A percentile compares a stretch with the other conserved stretches of the same genome.
phyloP scores from a whole-genome alignment of 2,888 invertebrate species.

The Listrodromus nycthemerus region DNA sequence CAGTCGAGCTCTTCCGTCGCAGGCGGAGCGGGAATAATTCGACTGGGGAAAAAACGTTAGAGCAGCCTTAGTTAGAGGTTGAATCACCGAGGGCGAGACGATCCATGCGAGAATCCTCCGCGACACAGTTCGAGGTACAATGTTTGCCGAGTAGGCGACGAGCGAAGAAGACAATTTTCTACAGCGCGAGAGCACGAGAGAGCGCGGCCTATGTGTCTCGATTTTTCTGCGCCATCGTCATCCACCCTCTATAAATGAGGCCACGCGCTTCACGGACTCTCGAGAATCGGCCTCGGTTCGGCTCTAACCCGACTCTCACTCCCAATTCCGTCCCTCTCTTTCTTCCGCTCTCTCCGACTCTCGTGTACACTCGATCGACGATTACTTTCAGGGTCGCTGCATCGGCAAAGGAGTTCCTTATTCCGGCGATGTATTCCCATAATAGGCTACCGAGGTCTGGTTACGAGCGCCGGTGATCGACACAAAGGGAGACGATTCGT shows the following conservation, averaged over 20 bases:
- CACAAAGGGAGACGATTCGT: background rate
- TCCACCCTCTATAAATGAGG: conserved; percentile 55
- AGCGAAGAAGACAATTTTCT: conserved; percentile 30
- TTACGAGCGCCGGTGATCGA: background rate
- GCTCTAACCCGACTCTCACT: conserved; percentile 25
- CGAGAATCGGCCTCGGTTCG: conserved; percentile 51
- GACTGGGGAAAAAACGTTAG: background rate
- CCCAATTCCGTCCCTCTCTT: conserved; percentile 21
- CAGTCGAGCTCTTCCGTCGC: conserved; percentile 20
- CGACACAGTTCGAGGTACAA: conserved; percentile 17
- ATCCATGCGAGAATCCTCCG: conserved; percentile 31
- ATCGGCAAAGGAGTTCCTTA: conserved; percentile 52
- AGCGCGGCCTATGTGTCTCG: conserved; percentile 1
- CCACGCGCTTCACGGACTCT: conserved; percentile 64
- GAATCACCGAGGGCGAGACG: background rate
- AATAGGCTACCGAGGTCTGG: background rate
- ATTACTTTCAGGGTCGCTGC: conserved; percentile 65
- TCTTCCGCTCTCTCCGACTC: background rate
- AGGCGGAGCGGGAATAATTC: too few relatives aligned
- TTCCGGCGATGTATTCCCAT: conserved; percentile 40
- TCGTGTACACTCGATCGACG: conserved; percentile 61
- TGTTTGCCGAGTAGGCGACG: conserved; percentile 46
- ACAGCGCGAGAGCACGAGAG: background rate
- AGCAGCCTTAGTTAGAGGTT: background rate
- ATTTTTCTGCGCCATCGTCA: conserved; percentile 36